Evolutionary conservation across 2,797 vertebrate genomes (phyloP), one percentile per base, ranked within the genome.

Genomic region (Gobionotothen gibberifrons): DNA sequence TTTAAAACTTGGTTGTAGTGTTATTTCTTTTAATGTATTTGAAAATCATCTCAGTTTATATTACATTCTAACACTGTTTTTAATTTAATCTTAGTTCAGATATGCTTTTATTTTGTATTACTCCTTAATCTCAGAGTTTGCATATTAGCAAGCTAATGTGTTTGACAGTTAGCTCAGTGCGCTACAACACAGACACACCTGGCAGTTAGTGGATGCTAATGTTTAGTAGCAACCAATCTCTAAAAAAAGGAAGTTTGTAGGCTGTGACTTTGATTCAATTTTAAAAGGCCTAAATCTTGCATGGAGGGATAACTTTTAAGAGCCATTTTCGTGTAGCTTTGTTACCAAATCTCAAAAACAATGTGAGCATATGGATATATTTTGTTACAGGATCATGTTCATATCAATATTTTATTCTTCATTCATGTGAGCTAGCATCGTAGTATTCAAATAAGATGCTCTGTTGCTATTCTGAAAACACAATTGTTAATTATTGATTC

Each of bases 401-500:
- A 17, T 55, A 43, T 66, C 26, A 46, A 29, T 2, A n/a, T 57
- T 76, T 40, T 8, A 56, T 62, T 53, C 21, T 9, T 63, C 26
- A 40, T 59, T 69, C 49, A 17, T 22, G 21, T 51, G 29, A 52
- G n/a, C 75, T 43, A 26, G 14, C 15, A 53, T 29, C 5, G 14
- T 19, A 59, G 12, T 54, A 49, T 62, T 62, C 52, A 59, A 71
- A 80, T 78, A 64, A 70, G 8, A 71, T 64, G 42, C 42, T 69
- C 40, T 57, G 60, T 68, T 54, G 56, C 71, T 76, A 61, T 21
- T 73, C 60, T 68, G 53, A 82, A 69, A 74, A 29, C 65, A 65
- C 7, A 8, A 70, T 72, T 81, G 48, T 61, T 67, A 46, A 77
- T 72, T 57, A 83, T 83, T 78, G 69, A 85, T 81, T 75, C 32